These are phyloP conservation scores for Agrotis clavis DNA, from an alignment of 2,888 invertebrate genomes.

Conservation along the genomic window DNA sequence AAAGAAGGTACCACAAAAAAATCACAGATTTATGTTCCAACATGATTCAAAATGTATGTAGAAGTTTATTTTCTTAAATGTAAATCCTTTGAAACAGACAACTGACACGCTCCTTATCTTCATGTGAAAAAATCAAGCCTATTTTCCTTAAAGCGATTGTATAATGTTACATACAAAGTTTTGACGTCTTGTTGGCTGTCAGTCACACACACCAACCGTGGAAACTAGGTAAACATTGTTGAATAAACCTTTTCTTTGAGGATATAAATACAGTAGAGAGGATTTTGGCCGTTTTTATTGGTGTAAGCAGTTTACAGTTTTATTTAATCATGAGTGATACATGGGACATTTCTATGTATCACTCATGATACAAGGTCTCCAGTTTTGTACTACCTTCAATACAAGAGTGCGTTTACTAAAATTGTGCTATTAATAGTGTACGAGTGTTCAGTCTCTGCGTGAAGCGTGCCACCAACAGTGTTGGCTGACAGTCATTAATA, in stretches of 20 bases:
- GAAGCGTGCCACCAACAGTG: no score
- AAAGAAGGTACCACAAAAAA: no score
- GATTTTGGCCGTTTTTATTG: conserved; percentile 6
- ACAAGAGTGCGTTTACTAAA: no score
- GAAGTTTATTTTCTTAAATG: neutral
- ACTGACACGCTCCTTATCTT: conserved; percentile 23
- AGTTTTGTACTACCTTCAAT: no score
- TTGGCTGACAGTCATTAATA: no score
- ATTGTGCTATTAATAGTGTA: no score
- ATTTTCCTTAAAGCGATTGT: conserved; percentile 22
- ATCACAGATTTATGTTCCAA: neutral
- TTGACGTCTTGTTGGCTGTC: conserved; percentile 36
- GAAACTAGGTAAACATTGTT: conserved; percentile 30
- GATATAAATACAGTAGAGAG: conserved; percentile 12
- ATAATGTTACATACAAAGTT: conserved; percentile 23
- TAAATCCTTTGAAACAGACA: conserved; percentile 26
- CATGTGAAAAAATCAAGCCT: neutral
- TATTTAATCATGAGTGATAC: neutral
- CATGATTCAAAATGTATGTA: neutral
- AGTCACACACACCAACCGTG: conserved; percentile 12
- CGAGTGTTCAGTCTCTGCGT: no score
- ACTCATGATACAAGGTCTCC: no score
- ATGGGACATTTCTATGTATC: neutral
- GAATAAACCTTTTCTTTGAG: conserved; percentile 32
- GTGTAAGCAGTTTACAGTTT: neutral